Conservation (phyloP, 2,797 vertebrate genomes). For the Hydrocynus forskahlii region DNA sequence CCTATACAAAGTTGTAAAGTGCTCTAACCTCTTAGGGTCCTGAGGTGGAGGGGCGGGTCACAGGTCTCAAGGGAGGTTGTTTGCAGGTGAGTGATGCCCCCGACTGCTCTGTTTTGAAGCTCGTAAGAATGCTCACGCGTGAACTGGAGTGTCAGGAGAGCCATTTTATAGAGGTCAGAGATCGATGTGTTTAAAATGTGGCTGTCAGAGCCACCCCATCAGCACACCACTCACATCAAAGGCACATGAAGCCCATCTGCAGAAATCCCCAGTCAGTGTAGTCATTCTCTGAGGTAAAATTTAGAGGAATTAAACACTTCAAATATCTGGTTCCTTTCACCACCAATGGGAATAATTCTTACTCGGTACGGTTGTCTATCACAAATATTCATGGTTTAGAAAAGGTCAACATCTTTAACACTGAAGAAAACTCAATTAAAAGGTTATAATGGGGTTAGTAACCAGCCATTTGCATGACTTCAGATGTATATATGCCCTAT, state of each 20-base stretch:
- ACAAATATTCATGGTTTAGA: too few species aligned
- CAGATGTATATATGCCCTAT: neutral
- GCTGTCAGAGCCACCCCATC: conserved; percentile 56
- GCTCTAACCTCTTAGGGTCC: conserved; percentile 18
- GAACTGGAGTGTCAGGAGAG: conserved; percentile 68
- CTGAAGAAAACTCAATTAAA: too few species aligned
- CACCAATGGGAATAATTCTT: too few species aligned
- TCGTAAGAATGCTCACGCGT: conserved; percentile 64
- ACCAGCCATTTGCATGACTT: neutral
- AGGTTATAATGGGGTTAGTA: neutral
- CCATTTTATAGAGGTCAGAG: conserved; percentile 71
- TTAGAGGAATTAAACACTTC: too few species aligned
- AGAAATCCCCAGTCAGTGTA: conserved; percentile 49
- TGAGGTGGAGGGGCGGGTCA: neutral
- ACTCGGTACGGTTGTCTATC: too few species aligned
- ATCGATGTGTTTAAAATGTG: conserved; percentile 73
- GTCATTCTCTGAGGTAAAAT: too few species aligned
- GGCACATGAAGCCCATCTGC: conserved; percentile 69
- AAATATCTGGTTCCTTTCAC: too few species aligned
- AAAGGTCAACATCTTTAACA: too few species aligned
- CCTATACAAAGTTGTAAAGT: conserved; percentile 34
- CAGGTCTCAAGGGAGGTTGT: conserved; percentile 31
- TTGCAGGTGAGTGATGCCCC: conserved; percentile 44
- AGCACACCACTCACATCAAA: conserved; percentile 34
- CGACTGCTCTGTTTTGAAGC: conserved; percentile 55